A percentile compares a stretch with the other conserved stretches of the same genome.
These are phyloP conservation scores for Allophyes oxyacanthae DNA, from an alignment of 2,888 invertebrate species.

Conservation along the genomic window DNA sequence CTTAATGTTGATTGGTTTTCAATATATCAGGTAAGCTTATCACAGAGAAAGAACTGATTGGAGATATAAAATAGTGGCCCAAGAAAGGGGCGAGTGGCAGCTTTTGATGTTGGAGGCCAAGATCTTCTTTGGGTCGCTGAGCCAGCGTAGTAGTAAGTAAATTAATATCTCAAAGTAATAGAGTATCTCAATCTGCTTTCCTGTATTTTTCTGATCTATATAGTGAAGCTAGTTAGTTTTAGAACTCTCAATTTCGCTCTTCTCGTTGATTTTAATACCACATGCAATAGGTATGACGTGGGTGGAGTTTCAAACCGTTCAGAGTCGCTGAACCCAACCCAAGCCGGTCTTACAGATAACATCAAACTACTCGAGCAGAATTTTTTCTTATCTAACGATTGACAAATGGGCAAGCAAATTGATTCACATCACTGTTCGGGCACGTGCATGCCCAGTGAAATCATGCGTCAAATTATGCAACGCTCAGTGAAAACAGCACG, in stretches of 20 bases:
- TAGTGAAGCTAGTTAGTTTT: background rate
- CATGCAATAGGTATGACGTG: background rate
- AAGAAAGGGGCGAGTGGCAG: too few species aligned
- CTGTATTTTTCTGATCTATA: too few species aligned
- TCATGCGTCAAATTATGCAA: conserved; percentile 77
- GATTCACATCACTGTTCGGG: conserved; percentile 54
- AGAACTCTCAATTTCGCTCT: background rate
- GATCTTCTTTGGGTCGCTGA: too few species aligned
- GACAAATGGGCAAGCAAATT: conserved; percentile 53
- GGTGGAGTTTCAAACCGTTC: background rate
- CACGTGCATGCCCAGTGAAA: conserved; percentile 61
- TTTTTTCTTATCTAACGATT: conserved; percentile 44
- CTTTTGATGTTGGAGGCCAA: too few species aligned
- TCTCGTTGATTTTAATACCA: too few species aligned
- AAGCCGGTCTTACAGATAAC: conserved; percentile 18
- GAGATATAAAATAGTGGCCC: too few species aligned
- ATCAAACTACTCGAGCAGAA: conserved; percentile 14
- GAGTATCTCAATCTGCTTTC: too few species aligned
- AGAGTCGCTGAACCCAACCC: conserved; percentile 13
- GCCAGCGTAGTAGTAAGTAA: too few species aligned
- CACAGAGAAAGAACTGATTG: too few species aligned
- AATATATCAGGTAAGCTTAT: too few species aligned
- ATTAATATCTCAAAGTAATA: too few species aligned
- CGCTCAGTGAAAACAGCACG: conserved; percentile 70
- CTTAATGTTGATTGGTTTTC: too few species aligned